Conservation (phyloP, 2,888 invertebrate species). For the Trachelus troglodyta region DNA sequence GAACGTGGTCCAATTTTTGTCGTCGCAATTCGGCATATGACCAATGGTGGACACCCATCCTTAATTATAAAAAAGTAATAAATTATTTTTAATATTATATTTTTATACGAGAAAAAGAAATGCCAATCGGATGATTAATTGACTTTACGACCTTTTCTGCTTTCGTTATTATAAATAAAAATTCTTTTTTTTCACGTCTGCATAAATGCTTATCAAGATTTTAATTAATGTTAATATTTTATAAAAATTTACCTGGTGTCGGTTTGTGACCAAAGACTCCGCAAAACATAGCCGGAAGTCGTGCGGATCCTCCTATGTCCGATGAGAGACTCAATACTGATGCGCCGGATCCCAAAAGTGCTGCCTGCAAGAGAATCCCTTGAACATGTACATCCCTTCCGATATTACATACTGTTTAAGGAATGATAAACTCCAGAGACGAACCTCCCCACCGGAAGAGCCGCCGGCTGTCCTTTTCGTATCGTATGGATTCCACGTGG, state of each 20-base stretch:
- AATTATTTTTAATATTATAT: neutral
- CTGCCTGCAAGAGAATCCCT: constrained; percentile 68
- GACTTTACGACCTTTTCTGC: neutral
- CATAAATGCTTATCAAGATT: neutral
- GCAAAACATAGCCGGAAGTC: constrained; percentile 90
- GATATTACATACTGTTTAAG: neutral
- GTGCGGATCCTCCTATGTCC: constrained; percentile 90
- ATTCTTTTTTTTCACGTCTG: neutral
- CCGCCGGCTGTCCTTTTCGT: constrained; percentile 81
- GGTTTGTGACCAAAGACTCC: constrained; percentile 96
- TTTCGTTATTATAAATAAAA: neutral
- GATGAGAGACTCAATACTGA: constrained; percentile 87
- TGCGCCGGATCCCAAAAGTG: constrained; percentile 81
- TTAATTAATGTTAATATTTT: neutral
- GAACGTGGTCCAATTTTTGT: constrained; percentile 75
- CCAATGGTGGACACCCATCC: constrained; percentile 74
- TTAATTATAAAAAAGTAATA: constrained; percentile 24
- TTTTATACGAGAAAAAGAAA: neutral
- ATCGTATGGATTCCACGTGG: constrained; percentile 87
- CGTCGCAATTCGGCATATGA: constrained; percentile 75
- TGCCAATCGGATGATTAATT: neutral
- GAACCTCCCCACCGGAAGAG: constrained; percentile 89
- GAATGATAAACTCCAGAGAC: constrained; percentile 18
- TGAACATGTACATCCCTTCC: neutral
- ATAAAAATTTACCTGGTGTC: constrained; percentile 69